Percentiles rank a stretch among this genome's conserved stretches.
Conservation (phyloP, 2,888 invertebrate genomes). For the Eupeodes latifasciatus region DNA sequence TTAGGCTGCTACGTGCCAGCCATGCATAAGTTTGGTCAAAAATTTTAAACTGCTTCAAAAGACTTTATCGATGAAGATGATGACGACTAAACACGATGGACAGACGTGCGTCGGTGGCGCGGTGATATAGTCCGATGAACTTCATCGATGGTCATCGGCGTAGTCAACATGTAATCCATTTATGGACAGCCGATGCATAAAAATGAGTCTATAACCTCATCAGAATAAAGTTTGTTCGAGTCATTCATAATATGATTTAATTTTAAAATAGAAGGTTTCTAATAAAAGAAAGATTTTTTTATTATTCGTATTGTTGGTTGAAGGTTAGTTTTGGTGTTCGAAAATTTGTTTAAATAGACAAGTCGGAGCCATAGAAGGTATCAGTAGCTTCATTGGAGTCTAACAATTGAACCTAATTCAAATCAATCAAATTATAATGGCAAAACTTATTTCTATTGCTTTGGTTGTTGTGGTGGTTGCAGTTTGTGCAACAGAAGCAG, state of each 20-base stretch:
- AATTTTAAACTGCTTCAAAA: constrained; percentile 40
- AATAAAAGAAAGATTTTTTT: constrained; percentile 25
- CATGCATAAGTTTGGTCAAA: constrained; percentile 64
- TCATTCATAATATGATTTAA: constrained; percentile 4
- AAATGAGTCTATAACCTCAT: constrained; percentile 15
- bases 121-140: constrained; percentile 57
- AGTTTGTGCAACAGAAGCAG: constrained; percentile 41
- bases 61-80: background rate
- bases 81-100: background rate
- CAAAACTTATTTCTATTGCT: constrained; percentile 49
- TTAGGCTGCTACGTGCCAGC: constrained; percentile 55
- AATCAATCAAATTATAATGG: constrained; percentile 36
- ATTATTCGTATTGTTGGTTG: background rate
- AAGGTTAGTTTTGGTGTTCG: constrained; percentile 20
- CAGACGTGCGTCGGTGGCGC: no score
- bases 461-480: constrained; percentile 33
- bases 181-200: constrained; percentile 48
- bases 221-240: constrained; percentile 5
- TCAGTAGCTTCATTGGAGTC: constrained; percentile 50
- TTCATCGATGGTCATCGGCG: constrained; percentile 39
- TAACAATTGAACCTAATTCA: constrained; percentile 35
- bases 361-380: constrained; percentile 14
- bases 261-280: constrained; percentile 42
- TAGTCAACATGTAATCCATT: constrained; percentile 38
- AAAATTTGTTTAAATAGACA: constrained; percentile 63